Base-by-base conservation (phyloP, 2,888 invertebrate genomes). In the Clepsis dumicolana region DNA sequence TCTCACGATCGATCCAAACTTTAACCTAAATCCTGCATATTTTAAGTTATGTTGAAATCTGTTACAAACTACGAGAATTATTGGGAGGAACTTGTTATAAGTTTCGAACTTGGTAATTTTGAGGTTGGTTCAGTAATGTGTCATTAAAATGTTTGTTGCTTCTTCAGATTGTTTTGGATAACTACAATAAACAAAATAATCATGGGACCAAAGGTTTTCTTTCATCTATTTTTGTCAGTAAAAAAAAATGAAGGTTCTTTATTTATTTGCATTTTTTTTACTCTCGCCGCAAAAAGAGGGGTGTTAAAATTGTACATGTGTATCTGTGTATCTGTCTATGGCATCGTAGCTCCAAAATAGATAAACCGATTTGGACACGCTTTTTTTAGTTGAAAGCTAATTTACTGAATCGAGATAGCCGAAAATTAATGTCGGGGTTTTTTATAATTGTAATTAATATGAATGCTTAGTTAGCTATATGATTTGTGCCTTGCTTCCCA, bases 61-160 rank as follows among this genome's bases (percentile, higher is more conserved):
- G 59, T 59, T 59, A 41, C 59, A 41, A 60, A 60, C 44, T 60
- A 29, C 44, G 25, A 44, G 44, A 60, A 48, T 60, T 60, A 44
- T 60, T 29, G 27, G 27, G 44, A 32, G 21, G 21, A 35, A 35
- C 32, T 35, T 56, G 35, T 35, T 21, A 56, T 21, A 56, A 56
- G 56, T 56, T 56, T 14, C 35, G 12, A 56, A 56, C 35, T 56
- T 56, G 24, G 35, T 56, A 32, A 56, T 56, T 35, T 56, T 32
- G 35, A 35, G 56, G 56, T 7, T 35, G 21, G 14, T 21, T 29
- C 16, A 29, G 53, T 53, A 27, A 27, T 53, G 53, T 56, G 56
- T 24, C 56, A 24, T 56, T 35, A 35, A 35, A 56, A 56, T 35
- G 56, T 35, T 56, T 35, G 56, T 21, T 21, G 18, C 18, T 56